These are phyloP conservation scores for Apostichopus californicus DNA, from an alignment of 35 echinoderm and acorn worm genomes.

Conservation along the genomic window DNA sequence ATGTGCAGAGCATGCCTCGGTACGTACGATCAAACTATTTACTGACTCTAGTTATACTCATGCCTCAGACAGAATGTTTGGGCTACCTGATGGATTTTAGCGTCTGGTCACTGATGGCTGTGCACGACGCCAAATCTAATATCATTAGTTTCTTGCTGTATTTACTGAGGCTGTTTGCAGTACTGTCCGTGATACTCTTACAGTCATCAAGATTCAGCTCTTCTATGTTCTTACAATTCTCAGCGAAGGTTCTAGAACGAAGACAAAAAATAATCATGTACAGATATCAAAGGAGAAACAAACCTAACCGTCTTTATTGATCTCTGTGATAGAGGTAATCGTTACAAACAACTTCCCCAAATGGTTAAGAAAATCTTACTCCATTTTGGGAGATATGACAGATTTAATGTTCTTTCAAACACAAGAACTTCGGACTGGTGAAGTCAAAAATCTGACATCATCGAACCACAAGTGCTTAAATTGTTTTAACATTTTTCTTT, in stretches of 20 bases:
- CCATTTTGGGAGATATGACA: too few species aligned
- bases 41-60: too few species aligned
- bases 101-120: conserved; percentile 84
- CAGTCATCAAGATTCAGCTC: conserved; percentile 85
- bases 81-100: conserved; percentile 89
- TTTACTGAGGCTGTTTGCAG: conserved; percentile 89
- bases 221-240: conserved; percentile 98
- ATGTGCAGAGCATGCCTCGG: too few species aligned
- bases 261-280: conserved; percentile 9
- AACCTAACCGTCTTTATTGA: too few species aligned
- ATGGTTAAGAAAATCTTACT: too few species aligned
- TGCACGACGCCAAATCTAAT: conserved; percentile 83
- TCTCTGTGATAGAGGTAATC: not conserved
- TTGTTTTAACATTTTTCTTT: too few species aligned
- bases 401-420: too few species aligned
- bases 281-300: not conserved
- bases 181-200: conserved; percentile 92
- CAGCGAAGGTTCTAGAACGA: conserved; percentile 85
- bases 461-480: too few species aligned
- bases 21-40: too few species aligned
- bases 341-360: too few species aligned
- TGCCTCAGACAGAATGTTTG: not conserved
- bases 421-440: too few species aligned
- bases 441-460: too few species aligned
- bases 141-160: conserved; percentile 79